These are phyloP conservation scores for Phataginus tetradactyla DNA, from an alignment of 2,797 vertebrate species.

Conservation along the genomic window DNA sequence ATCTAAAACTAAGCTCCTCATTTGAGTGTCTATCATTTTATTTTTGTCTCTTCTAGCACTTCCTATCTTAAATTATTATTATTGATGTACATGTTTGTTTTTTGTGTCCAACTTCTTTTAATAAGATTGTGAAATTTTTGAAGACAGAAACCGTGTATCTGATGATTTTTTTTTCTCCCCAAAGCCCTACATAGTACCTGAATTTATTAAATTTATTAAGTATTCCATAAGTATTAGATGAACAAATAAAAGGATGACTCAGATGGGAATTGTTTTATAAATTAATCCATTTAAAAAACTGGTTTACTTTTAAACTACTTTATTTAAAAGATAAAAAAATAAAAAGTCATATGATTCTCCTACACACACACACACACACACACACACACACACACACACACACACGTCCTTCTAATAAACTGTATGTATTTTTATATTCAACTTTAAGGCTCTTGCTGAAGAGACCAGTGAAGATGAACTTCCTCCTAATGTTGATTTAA, in stretches of 20 bases:
- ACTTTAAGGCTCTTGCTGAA: conserved; percentile 82
- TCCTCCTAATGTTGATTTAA: conserved; percentile 93
- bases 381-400: no score
- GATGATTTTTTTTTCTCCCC: neutral
- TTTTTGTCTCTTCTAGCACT: neutral
- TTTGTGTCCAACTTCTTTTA: conserved; percentile 18
- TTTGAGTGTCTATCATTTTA: conserved; percentile 21
- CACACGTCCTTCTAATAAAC: neutral
- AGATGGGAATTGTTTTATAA: conserved; percentile 18
- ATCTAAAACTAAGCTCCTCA: conserved; percentile 24
- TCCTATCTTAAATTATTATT: conserved; percentile 16
- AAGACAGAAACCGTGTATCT: neutral
- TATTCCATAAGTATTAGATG: conserved; percentile 3
- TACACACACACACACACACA: neutral
- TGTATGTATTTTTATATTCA: conserved; percentile 48
- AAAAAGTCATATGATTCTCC: neutral
- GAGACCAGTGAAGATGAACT: conserved; percentile 91
- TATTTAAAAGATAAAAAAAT: neutral
- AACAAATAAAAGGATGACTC: conserved; percentile 13
- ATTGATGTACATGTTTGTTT: neutral
- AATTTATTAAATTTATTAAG: neutral
- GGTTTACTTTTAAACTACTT: conserved; percentile 45
- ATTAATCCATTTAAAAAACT: conserved; percentile 1
- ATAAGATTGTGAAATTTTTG: neutral
- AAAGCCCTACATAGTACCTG: neutral